phyloP scores from a whole-genome alignment of 1,140 invertebrate species.

The Drosophila rufa region DNA sequence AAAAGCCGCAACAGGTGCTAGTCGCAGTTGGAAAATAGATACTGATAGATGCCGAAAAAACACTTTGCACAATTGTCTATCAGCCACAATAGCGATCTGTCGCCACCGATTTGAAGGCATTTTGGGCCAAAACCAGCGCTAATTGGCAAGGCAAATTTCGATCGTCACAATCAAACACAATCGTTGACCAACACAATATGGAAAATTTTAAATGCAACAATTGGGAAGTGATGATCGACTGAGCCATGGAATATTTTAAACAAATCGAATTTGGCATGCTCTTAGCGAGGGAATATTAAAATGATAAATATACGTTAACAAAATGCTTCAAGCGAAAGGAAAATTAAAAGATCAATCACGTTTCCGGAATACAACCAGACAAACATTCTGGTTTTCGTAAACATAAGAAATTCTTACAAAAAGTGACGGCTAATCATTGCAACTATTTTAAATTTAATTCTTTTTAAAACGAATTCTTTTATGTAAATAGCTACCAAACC shows the following conservation, averaged over 20 bases:
- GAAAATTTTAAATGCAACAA: conserved; percentile 75
- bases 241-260: conserved; percentile 9
- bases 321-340: neutral
- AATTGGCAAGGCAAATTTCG: conserved; percentile 63
- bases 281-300: conserved; percentile 40
- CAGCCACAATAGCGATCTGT: conserved; percentile 60
- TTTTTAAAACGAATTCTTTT: no score
- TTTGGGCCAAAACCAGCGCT: conserved; percentile 52
- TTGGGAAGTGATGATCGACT: conserved; percentile 31
- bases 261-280: conserved; percentile 32
- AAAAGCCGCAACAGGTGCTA: conserved; percentile 2
- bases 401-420: neutral
- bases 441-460: neutral
- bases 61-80: conserved; percentile 33
- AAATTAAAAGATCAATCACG: conserved; percentile 1
- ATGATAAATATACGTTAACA: neutral
- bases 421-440: no score
- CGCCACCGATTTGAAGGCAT: conserved; percentile 38
- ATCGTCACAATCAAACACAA: conserved; percentile 51
- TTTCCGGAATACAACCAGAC: neutral
- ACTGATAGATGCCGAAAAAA: conserved; percentile 27
- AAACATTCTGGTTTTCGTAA: neutral
- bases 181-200: conserved; percentile 59
- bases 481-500: no score
- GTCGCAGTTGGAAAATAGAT: conserved; percentile 25